Evolutionary conservation across 2,797 vertebrate genomes (phyloP).

Genomic region (Orestias chungarensis): DNA sequence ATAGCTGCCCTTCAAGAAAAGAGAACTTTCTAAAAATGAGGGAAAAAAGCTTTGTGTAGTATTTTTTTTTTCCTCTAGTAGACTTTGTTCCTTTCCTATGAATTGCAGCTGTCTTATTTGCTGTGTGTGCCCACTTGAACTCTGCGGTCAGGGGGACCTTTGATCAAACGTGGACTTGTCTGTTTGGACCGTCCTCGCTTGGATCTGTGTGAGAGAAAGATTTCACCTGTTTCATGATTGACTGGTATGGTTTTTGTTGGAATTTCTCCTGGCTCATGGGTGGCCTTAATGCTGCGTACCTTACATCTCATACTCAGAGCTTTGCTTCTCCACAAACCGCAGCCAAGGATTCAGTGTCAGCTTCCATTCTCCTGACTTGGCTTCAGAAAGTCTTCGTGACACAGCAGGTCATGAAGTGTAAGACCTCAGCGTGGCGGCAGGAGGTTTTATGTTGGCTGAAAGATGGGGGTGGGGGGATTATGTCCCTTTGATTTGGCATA

Average conservation of each 20-base stretch:
- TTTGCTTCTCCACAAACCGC: conserved; percentile 25
- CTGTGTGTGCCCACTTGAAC: not conserved
- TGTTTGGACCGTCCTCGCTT: not conserved
- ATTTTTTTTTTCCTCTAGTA: not conserved
- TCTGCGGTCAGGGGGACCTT: not conserved
- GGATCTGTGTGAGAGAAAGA: conserved; percentile 17
- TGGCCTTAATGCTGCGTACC: conserved; percentile 26
- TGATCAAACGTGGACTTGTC: not conserved
- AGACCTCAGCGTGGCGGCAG: conserved; percentile 60
- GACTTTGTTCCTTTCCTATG: not conserved
- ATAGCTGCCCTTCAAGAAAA: not conserved
- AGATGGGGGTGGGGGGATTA: conserved; percentile 57
- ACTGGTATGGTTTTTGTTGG: not conserved
- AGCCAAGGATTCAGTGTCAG: conserved; percentile 37
- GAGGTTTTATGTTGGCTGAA: conserved; percentile 59
- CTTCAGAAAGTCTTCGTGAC: conserved; percentile 51
- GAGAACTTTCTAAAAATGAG: not conserved
- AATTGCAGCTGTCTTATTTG: not conserved
- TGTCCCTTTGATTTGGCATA: conserved; percentile 38
- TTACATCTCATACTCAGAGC: conserved; percentile 21
- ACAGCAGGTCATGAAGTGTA: conserved; percentile 62
- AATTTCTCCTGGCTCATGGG: conserved; percentile 19
- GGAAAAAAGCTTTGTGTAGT: not conserved
- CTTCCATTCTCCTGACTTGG: conserved; percentile 38
- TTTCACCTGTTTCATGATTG: conserved; percentile 9